Evolutionary conservation across 2,113 vertebrate species (phyloP).

Genomic region (Pelodiscus sinensis): DNA sequence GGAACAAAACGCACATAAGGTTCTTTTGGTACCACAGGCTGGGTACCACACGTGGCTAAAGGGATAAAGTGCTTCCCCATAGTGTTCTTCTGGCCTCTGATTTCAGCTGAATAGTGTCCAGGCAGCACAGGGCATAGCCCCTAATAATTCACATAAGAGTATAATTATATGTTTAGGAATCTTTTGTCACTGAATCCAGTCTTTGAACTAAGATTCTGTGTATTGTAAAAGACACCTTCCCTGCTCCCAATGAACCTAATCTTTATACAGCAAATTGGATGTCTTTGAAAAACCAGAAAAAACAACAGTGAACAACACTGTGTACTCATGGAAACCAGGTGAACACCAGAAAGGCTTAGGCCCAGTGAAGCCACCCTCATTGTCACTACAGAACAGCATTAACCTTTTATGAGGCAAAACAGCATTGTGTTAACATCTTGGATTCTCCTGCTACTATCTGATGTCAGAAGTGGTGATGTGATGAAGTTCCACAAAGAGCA

Average conservation of each 20-base stretch:
- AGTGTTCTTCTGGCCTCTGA: background rate
- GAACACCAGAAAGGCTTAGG: background rate
- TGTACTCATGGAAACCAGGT: background rate
- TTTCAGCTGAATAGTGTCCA: background rate
- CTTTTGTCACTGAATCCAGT: background rate
- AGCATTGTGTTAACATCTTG: background rate
- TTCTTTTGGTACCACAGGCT: background rate
- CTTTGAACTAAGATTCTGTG: background rate
- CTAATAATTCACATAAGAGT: background rate
- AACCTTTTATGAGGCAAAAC: conserved; percentile 36
- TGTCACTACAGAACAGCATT: background rate
- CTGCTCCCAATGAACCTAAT: background rate
- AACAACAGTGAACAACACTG: background rate
- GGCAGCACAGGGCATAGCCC: background rate
- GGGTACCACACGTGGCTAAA: background rate
- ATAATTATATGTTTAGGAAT: background rate
- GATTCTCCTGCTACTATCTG: conserved; percentile 22
- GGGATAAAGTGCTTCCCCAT: background rate
- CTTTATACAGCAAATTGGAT: background rate
- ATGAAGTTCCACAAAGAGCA: conserved; percentile 17
- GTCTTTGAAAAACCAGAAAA: background rate
- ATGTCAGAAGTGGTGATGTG: conserved; percentile 44
- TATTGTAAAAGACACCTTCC: background rate
- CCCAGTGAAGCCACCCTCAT: background rate
- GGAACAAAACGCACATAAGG: background rate